Base-by-base conservation (phyloP, 2,888 invertebrate species). In the Sphaerophoria taeniata region DNA sequence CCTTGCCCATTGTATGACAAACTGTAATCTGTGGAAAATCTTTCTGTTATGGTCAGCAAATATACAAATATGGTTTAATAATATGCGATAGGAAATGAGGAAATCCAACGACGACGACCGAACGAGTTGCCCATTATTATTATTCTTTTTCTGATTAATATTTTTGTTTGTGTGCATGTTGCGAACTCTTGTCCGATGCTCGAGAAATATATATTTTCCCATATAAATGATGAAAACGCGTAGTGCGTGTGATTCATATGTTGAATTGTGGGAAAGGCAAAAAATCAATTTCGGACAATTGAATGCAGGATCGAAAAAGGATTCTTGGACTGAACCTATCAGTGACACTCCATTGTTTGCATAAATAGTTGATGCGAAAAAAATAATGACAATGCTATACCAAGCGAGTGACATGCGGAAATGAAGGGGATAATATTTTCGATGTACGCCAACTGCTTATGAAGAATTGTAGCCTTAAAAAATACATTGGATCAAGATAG, bases 121-220 rank as follows among this genome's bases (percentile, higher is more conserved):
- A 86, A 86, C 74, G 86, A 78, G 82, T 82, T 86, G 74, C 71
- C 61, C 67, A 49, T 82, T 82, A 78, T 85, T 78, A 60, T 73
- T 65, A 51, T 55, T 70, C 16, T 70, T 61, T 47, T 36, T 71
- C 49, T 65, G 47, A 56, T 24, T 24, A 1, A 24, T 24, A 24
- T 24, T 24, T 24, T 24, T 24, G 47, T 56, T 43, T 73, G 65
- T 69, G 2, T 53, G 7, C 12, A 24, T 47, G 6, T 63, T 63
- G 36, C 47, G 31, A 49, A 55, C 53, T 60, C 31, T 82, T 76
- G 69, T 60, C 56, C 51, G 49, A 65, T 49, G 49, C 47, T 49
- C 36, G 65, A 65, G 12, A 16, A 12, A 14, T 36, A 24, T 24
- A 24, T 24, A 24, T 36, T 49, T 61, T 63, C 33, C 24, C 47